Evolutionary conservation across 2,113 vertebrate species (phyloP), one percentile per base, ranked within the genome.

Genomic region (Rynchops niger): DNA sequence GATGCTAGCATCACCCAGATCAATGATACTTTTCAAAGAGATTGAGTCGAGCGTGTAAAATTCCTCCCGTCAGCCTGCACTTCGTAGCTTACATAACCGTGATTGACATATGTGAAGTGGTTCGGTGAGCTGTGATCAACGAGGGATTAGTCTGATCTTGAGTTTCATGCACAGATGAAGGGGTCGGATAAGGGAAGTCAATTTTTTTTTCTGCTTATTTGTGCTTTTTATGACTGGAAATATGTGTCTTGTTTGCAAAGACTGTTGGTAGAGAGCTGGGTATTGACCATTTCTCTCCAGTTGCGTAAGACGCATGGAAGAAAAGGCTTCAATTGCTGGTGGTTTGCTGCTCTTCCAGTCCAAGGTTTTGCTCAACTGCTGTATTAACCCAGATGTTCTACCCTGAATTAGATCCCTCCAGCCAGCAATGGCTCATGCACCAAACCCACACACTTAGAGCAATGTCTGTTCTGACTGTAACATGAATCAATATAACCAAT

Each of bases 81-180:
- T 95, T 83, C 14, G 6, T 84, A 89, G 59, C 49, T 66, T 90
- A 34, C 77, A 86, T 93, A 94, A 95, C 76, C 40, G 65, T 97
- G 93, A 94, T 4, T 95, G 95, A 77, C 66, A 63, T 56, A 91
- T 12, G 59, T 93, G 94, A 94, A 96, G 88, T 72, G 52, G 72
- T 78, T 96, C 21, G 29, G 74, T 71, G 77, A 90, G 82, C 86
- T 92, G 80, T 93, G 80, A 93, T 92, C 88, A 90, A 12, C 72
- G 38, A 66, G 58, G 73, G 90, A 93, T 96, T 97, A 91, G 45
- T 23, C 73, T 94, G 82, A 93, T 93, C 87, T 85, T 93, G 61
- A 82, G 47, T 92, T 89, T 93, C 86, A 87, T 11, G 18, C 58
- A 90, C 34, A 95, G 47, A 93, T 84, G 49, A 96, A 86, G 53